Evolutionary conservation across 1,140 invertebrate genomes (phyloP), one percentile per base, ranked within the genome.

Genomic region (Euschistus heros): DNA sequence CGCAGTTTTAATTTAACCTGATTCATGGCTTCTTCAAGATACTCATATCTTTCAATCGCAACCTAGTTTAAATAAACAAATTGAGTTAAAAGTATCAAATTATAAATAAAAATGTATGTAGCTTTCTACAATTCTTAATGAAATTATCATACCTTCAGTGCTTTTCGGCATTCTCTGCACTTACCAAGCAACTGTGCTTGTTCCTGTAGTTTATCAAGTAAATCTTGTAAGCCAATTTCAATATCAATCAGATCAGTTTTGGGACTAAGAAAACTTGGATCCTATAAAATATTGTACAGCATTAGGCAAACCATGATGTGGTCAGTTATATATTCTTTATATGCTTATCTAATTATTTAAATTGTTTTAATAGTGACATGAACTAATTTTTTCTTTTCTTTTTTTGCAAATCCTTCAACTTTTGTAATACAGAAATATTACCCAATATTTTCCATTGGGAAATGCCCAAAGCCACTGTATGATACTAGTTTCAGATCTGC

Each of bases 11-110:
- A 74, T 71, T 86, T 88, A 0, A 92, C 81, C 69, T 92, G 86
- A 64, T 81, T 85, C 67, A 84, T 81, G 0, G 87, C 85, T 72
- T 88, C 83, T 65, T 91, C 89, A 52, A 94, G 76, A 17, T 85
- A 80, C 46, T 92, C 89, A 71, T 89, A 85, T 73, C 88, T 81
- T 2, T 86, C 86, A 20, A 90, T 81, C 72, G 91, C 89, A 24
- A 89, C 79, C 79, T 86, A 24, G 5, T 4, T 20, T 26, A 26
- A 2, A 26, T 6, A 57, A 57, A 27, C 2, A 57, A 57, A 15
- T 26, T 24, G 14, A 57, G 6, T 44, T 44, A 44, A 44, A 44
- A 8, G 42, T 17, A 44, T 44, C 7, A 17, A 50, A 17, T 18
- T 10, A 18, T 22, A 4, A 22, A 50, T 6, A 50, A 13, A 50